Evolutionary conservation across 30 jellyfish, hydroid and myxozoan species (phyloP), one percentile per base, ranked within the genome.

Genomic region (Aurelia sp.): DNA sequence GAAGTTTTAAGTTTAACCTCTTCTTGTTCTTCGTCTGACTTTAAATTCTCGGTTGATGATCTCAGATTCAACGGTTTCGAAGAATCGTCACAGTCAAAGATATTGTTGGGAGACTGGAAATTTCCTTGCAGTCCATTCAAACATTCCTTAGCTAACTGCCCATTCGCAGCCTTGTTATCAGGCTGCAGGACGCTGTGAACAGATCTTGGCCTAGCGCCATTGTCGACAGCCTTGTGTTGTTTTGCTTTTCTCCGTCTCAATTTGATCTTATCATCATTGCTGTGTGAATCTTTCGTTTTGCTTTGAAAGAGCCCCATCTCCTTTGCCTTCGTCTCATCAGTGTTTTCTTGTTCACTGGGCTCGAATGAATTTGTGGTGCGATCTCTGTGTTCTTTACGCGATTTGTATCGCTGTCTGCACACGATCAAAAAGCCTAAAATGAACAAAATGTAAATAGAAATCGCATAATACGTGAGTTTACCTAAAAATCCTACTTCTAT

Each of bases 401-500:
- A 57, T 88, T 78, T 88, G 88, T 63, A 78, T 59, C 81, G 89
- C 75, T 88, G 90, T 78, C 88, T 88, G 79, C 91, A 75, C 80
- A 77, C 97, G 17, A 90, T 53, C 51, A 82, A 41, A n/a, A 90
- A 80, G 78, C 97, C 97, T 73, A 81, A 60, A 21, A 82, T 38
- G 78, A 81, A 90, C 88, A 90, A 76, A 41, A 82, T 64, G 87
- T 90, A 90, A 50, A 90, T 84, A 48, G 76, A 87, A 20, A 81
- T 53, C 13, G 97, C 91, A 81, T 78, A 82, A 74, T 90, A 90
- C 51, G 97, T 90, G 41, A 90, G 18, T 90, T 90, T 81, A 24
- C 97, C 97, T 57, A 90, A 63, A 47, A 78, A 74, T 20, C 76
- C 81, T 27, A 82, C 76, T 90, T 90, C 94, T 64, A 90, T 90